A percentile compares a stretch with the other conserved stretches of the same genome.
Conservation (phyloP, 2,113 vertebrate species). For the Phocoena phocoena region DNA sequence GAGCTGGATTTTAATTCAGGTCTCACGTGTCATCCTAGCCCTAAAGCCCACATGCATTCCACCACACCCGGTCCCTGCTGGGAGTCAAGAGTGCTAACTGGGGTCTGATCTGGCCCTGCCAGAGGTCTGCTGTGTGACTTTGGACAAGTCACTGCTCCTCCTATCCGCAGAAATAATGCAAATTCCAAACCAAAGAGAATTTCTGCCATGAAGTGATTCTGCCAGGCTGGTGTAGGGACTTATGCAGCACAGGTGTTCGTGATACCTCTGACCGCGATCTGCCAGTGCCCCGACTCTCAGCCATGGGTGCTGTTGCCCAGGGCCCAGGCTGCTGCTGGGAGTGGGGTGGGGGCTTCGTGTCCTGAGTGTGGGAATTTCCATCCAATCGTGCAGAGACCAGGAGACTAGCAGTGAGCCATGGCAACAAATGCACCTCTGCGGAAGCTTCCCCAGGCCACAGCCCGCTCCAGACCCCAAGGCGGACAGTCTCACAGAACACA, state of each 20-base stretch:
- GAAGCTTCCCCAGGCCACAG: background rate
- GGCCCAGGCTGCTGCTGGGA: background rate
- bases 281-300: background rate
- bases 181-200: slow-evolving; percentile 24
- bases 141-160: slow-evolving; percentile 43
- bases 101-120: background rate
- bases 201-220: background rate
- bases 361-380: background rate
- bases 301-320: background rate
- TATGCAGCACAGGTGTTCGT: background rate
- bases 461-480: accelerated
- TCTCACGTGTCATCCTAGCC: background rate
- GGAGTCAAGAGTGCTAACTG: background rate
- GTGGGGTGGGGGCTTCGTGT: background rate
- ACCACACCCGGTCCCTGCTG: background rate
- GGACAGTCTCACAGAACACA: background rate
- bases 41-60: background rate
- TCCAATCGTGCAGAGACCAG: background rate
- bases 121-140: background rate
- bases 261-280: slow-evolving; percentile 48
- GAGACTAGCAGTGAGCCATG: background rate
- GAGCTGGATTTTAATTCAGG: background rate
- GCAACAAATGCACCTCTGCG: background rate
- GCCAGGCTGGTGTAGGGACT: background rate
- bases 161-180: slow-evolving; percentile 39